Conservation (phyloP, 2,113 vertebrate species). For the Sula dactylatra region DNA sequence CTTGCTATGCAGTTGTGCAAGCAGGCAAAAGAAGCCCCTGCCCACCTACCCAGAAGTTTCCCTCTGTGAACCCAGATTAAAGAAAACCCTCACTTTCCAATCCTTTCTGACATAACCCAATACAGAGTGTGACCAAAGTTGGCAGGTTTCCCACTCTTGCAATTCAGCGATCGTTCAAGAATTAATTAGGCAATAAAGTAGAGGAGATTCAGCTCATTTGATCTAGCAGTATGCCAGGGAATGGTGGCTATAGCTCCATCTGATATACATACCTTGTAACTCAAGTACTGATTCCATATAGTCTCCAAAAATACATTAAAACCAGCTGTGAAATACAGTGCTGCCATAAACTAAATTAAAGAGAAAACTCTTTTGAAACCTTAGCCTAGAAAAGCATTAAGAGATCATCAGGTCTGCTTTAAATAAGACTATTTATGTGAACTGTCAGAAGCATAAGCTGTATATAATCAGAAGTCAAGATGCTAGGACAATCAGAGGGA, state of each 20-base stretch:
- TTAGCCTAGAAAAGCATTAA: slow-evolving; percentile 73
- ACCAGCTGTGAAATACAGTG: slow-evolving; percentile 59
- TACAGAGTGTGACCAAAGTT: slow-evolving; percentile 7
- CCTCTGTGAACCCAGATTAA: slow-evolving; percentile 9
- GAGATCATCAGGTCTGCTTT: slow-evolving; percentile 56
- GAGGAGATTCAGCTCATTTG: slow-evolving; percentile 61
- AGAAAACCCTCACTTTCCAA: slow-evolving; percentile 33
- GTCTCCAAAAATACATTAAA: slow-evolving; percentile 61
- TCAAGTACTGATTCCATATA: slow-evolving; percentile 28
- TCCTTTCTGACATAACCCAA: slow-evolving; percentile 6
- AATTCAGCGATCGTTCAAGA: slow-evolving; percentile 18
- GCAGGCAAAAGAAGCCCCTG: not conserved
- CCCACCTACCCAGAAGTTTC: slow-evolving; percentile 53
- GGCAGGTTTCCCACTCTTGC: slow-evolving; percentile 8
- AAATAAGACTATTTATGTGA: slow-evolving; percentile 63
- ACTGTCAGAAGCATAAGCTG: slow-evolving; percentile 53
- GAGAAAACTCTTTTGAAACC: slow-evolving; percentile 67
- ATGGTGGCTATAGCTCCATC: slow-evolving; percentile 46
- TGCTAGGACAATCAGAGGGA: slow-evolving; percentile 18
- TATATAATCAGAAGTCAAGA: slow-evolving; percentile 37
- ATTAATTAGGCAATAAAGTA: slow-evolving; percentile 63
- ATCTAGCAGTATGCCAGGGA: slow-evolving; percentile 49
- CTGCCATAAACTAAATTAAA: slow-evolving; percentile 69
- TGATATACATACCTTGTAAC: slow-evolving; percentile 51
- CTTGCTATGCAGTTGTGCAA: not conserved